Conservation (phyloP, 2,797 vertebrate species). For the Pantherophis alleghaniensis region DNA sequence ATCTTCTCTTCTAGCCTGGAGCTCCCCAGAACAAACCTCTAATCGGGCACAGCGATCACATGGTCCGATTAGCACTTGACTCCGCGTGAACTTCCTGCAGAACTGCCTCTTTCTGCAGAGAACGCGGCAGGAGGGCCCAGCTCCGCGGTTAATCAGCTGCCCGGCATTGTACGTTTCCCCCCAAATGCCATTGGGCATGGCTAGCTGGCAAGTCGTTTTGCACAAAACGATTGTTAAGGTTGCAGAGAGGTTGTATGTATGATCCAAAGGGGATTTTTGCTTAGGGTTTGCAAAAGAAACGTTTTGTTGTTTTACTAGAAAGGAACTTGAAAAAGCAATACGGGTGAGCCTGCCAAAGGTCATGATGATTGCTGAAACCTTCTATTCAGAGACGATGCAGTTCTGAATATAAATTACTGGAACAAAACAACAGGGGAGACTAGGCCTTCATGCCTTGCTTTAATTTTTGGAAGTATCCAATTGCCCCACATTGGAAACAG, state of each 20-base stretch:
- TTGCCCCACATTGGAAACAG: background rate
- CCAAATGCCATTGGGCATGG: background rate
- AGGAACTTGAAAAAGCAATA: background rate
- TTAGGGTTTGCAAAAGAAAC: background rate
- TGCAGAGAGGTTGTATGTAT: background rate
- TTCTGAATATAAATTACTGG: background rate
- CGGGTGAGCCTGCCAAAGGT: background rate
- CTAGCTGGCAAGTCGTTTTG: background rate
- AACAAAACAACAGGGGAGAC: background rate
- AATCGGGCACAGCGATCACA: conserved; percentile 15
- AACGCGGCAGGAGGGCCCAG: background rate
- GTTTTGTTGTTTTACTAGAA: background rate
- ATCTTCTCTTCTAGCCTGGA: background rate
- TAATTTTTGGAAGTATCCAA: background rate
- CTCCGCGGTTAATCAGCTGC: background rate
- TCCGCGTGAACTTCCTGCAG: background rate
- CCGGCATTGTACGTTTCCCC: background rate
- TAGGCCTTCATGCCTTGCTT: background rate
- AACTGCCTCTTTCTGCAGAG: background rate
- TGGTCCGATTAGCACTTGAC: background rate
- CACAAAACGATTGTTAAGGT: background rate
- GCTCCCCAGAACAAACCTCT: background rate
- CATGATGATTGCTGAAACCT: background rate
- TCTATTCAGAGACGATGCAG: background rate
- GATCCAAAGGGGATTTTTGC: background rate